Percentiles rank a stretch among this genome's conserved stretches.
Evolutionary conservation across 2,113 vertebrate species (phyloP).

Genomic region (Perca flavescens): DNA sequence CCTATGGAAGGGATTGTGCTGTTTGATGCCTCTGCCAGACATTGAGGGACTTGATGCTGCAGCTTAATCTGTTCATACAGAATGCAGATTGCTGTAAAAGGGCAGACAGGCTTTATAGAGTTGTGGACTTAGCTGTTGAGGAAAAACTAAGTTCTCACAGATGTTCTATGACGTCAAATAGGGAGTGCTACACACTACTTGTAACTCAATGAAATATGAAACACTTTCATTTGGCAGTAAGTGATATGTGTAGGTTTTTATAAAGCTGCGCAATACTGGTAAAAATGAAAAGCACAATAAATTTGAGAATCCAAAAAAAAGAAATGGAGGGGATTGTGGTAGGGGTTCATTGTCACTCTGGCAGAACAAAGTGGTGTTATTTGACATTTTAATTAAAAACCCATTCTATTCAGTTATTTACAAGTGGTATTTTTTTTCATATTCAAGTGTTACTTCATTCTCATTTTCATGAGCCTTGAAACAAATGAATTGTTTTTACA

Average conservation of each 20-base stretch:
- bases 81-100: conserved; percentile 47
- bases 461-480: neutral
- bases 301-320: neutral
- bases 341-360: neutral
- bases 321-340: neutral
- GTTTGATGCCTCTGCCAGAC: conserved; percentile 70
- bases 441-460: neutral
- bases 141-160: conserved; percentile 62
- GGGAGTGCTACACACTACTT: neutral
- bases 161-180: conserved; percentile 51
- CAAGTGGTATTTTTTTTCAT: neutral
- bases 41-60: conserved; percentile 47
- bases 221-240: conserved; percentile 13
- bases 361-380: neutral
- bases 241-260: conserved; percentile 3
- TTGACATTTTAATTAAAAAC: neutral
- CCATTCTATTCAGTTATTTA: neutral
- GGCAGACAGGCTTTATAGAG: conserved; percentile 29
- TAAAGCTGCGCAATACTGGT: neutral
- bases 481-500: neutral
- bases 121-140: conserved; percentile 19
- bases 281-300: neutral
- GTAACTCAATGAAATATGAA: conserved; percentile 22
- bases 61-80: conserved; percentile 46
- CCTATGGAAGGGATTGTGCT: conserved; percentile 40